Evolutionary conservation across 1,140 invertebrate genomes (phyloP).

Genomic region (Danaus plexippus): DNA sequence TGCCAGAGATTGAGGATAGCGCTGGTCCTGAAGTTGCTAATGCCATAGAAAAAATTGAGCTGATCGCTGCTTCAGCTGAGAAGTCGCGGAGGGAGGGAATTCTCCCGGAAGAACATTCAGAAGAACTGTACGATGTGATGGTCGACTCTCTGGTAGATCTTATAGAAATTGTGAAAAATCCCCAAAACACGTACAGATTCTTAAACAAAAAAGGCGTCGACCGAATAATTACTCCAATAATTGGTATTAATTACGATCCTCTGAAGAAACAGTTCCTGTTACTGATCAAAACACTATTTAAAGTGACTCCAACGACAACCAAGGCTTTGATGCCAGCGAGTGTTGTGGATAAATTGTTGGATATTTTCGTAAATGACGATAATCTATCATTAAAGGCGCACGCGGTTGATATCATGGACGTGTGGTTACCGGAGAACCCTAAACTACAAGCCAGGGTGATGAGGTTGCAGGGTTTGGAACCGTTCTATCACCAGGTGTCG

Average conservation of each 20-base stretch:
- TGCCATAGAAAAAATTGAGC: slow-evolving; percentile 29
- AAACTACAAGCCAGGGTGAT: slow-evolving; percentile 46
- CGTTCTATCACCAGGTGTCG: slow-evolving; percentile 47
- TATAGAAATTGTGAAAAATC: slow-evolving; percentile 21
- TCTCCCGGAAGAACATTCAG: slow-evolving; percentile 23
- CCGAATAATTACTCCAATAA: slow-evolving; percentile 29
- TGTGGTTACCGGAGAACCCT: slow-evolving; percentile 51
- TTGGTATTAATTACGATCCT: slow-evolving; percentile 21
- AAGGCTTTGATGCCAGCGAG: slow-evolving; percentile 30
- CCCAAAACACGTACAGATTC: slow-evolving; percentile 36
- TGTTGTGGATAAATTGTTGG: slow-evolving; percentile 43
- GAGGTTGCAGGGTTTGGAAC: slow-evolving; percentile 48
- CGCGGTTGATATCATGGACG: slow-evolving; percentile 37
- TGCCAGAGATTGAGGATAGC: not conserved
- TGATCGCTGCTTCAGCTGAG: slow-evolving; percentile 11
- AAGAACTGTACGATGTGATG: slow-evolving; percentile 29
- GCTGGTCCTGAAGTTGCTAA: slow-evolving; percentile 17
- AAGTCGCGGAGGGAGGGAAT: slow-evolving; percentile 21
- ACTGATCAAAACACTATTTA: slow-evolving; percentile 35
- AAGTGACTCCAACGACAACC: slow-evolving; percentile 33
- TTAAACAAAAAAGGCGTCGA: slow-evolving; percentile 39
- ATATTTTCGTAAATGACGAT: slow-evolving; percentile 48
- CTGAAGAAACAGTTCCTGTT: slow-evolving; percentile 29
- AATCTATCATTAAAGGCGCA: slow-evolving; percentile 40
- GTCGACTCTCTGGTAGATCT: slow-evolving; percentile 24